Evolutionary conservation across 2,888 invertebrate genomes (phyloP).

Genomic region (Synergus umbraculus): DNA sequence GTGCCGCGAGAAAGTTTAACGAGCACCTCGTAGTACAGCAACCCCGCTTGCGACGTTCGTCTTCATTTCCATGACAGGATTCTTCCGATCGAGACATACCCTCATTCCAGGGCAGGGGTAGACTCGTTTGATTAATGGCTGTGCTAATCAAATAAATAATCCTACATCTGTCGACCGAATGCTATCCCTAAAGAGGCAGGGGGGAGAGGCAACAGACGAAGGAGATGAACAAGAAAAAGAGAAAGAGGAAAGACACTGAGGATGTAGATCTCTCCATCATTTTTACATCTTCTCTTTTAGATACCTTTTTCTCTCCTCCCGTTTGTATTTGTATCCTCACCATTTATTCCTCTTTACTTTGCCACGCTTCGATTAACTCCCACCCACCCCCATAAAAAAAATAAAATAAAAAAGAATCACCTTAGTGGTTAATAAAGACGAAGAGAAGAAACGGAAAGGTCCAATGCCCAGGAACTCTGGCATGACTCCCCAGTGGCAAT

Average conservation of each 20-base stretch:
- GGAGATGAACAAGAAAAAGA: conserved; percentile 54
- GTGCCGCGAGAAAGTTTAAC: conserved; percentile 24
- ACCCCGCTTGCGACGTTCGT: conserved; percentile 35
- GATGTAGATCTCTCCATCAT: conserved; percentile 49
- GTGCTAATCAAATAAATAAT: conserved; percentile 72
- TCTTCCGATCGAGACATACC: conserved; percentile 40
- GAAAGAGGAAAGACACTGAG: conserved; percentile 56
- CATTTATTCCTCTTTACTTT: background rate
- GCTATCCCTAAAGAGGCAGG: conserved; percentile 46
- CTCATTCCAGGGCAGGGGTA: conserved; percentile 43
- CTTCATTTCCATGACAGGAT: conserved; percentile 39
- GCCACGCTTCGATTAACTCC: background rate
- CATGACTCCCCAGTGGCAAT: conserved; percentile 69
- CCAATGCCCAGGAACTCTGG: conserved; percentile 40
- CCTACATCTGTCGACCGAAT: conserved; percentile 73
- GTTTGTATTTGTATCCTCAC: background rate
- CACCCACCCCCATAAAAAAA: background rate
- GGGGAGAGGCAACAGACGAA: conserved; percentile 41
- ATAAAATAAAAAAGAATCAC: background rate
- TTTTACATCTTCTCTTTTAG: conserved; percentile 8
- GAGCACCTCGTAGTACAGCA: conserved; percentile 24
- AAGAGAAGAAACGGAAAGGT: background rate
- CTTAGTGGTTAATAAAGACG: background rate
- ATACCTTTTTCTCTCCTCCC: background rate
- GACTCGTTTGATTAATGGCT: conserved; percentile 66